phyloP scores from a whole-genome alignment of 2,888 invertebrate species.

The Eugnorisma glareosa region DNA sequence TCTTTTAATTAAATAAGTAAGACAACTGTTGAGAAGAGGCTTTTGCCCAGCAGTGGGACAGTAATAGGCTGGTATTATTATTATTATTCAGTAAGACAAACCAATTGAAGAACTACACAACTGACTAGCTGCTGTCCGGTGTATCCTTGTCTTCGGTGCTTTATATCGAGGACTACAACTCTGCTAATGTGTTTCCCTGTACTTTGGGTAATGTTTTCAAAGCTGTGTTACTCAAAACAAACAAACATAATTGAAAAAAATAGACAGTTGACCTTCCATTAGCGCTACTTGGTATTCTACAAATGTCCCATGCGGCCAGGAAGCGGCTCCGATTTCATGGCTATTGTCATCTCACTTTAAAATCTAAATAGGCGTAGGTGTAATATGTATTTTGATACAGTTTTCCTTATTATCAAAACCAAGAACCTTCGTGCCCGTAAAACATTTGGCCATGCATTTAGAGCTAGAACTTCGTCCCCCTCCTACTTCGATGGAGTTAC shows the following conservation, averaged over 20 bases:
- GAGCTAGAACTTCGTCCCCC: neutral
- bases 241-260: neutral
- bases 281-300: constrained; percentile 27
- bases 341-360: constrained; percentile 18
- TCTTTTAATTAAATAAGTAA: neutral
- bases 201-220: neutral
- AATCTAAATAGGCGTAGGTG: constrained; percentile 8
- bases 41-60: too few relatives aligned
- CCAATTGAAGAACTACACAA: neutral
- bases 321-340: neutral
- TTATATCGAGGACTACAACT: neutral
- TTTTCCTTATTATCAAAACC: constrained; percentile 23
- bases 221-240: neutral
- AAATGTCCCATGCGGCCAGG: constrained; percentile 10
- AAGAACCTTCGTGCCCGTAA: neutral
- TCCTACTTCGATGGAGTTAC: neutral
- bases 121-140: neutral
- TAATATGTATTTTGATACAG: constrained; percentile 13
- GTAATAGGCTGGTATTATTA: too few relatives aligned
- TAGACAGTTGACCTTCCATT: constrained; percentile 19
- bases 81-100: neutral
- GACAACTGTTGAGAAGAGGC: too few relatives aligned
- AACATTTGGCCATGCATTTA: neutral
- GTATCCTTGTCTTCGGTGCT: neutral
- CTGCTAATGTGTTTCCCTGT: neutral